Evolutionary conservation across 2,888 invertebrate species (phyloP), one percentile per base, ranked within the genome.

Genomic region (Xestoiulus laeticollis): DNA sequence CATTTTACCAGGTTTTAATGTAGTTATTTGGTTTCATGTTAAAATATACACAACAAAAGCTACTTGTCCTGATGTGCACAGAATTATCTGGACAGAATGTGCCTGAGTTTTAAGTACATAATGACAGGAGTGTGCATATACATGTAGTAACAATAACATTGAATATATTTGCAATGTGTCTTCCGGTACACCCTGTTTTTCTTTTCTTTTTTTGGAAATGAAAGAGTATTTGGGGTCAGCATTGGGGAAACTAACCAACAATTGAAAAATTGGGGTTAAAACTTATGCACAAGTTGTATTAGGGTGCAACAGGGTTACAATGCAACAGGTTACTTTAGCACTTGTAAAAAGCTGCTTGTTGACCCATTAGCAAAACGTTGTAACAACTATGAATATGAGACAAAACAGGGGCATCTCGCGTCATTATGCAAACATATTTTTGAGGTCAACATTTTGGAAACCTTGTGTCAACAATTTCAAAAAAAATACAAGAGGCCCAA

Each of bases 311-410:
- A n/a, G n/a, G n/a, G 2, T 32, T 14, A 85, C 33, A 85, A 43
- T 85, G n/a, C 44, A 85, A 85, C 14, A 12, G 16, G 16, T 33
- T 16, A 85, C n/a, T 85, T 22, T 33, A 32, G n/a, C n/a, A 53
- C 38, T 86, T 16, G 16, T 87, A 33, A 26, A 33, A 32, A 87
- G 53, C 68, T 68, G 53, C 68, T 26, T 26, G 68, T 68, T 68
- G 68, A 68, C 68, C 68, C 26, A 68, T 12, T 68, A 68, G 68
- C 26, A 26, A n/a, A 26, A 26, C 68, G 12, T 68, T 22, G 0
- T 12, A 68, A 30, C 26, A 12, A 68, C 59, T 22, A 59, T 59
- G 59, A 8, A 59, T 22, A 22, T 59, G 4, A 6, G 59, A n/a
- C 10, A n/a, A 59, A 59, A n/a, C 59, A 59, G 59, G 38, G 59